Conservation (phyloP, 2,113 vertebrate genomes). For the Pyrgilauda ruficollis region DNA sequence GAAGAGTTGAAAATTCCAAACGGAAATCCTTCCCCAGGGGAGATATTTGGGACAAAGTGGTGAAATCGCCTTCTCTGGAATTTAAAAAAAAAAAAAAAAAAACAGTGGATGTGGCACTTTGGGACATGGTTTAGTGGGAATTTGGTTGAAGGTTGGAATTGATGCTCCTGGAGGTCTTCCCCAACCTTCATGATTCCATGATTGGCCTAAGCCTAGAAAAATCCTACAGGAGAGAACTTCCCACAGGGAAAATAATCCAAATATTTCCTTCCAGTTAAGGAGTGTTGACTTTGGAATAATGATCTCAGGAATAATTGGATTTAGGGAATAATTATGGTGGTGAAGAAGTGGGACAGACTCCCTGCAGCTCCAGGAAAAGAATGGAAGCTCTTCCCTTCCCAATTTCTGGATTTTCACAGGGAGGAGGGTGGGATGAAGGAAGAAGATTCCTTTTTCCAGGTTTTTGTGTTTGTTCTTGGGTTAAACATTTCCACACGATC, state of each 20-base stretch:
- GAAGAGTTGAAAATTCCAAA: background rate
- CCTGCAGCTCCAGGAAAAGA: background rate
- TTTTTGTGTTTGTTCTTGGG: background rate
- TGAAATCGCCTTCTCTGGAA: background rate
- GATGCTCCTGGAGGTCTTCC: background rate
- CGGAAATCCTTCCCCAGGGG: background rate
- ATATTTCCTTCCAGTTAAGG: background rate
- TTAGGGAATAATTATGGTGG: accelerated
- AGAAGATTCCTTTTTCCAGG: background rate
- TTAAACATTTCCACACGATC: background rate
- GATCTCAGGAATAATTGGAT: background rate
- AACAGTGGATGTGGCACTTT: accelerated
- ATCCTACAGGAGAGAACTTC: background rate
- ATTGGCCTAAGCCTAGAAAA: background rate
- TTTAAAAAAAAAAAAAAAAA: accelerated
- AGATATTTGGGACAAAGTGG: background rate
- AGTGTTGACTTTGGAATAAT: background rate
- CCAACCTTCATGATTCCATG: background rate
- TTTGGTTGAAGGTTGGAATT: background rate
- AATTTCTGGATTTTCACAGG: background rate
- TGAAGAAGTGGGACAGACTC: background rate
- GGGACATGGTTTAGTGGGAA: background rate
- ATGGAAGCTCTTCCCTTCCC: background rate
- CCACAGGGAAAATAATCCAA: background rate
- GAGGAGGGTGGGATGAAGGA: background rate